Percentiles rank a stretch among this genome's conserved stretches.
Conservation (phyloP, 2,113 vertebrate genomes). For the Toxostoma redivivum region DNA sequence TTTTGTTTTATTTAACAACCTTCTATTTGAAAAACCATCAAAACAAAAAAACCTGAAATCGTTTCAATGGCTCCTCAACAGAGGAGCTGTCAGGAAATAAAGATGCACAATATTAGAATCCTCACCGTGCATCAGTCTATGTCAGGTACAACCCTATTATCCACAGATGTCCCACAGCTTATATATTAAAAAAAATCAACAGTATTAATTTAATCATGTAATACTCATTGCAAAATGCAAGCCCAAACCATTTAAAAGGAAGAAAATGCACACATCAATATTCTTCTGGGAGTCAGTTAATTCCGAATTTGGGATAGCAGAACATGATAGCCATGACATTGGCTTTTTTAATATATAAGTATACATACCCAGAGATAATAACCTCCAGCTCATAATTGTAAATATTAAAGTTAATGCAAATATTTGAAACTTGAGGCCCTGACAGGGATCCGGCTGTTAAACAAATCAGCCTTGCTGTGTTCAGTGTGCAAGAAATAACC, state of each 20-base stretch:
- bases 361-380: not conserved
- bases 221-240: not conserved
- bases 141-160: not conserved
- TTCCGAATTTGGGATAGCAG: not conserved
- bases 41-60: not conserved
- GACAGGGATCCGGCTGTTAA: not conserved
- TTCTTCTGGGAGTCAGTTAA: not conserved
- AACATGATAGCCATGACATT: not conserved
- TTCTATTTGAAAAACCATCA: not conserved
- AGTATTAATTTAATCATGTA: not conserved
- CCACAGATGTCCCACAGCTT: not conserved
- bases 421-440: not conserved
- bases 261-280: not conserved
- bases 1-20: not conserved
- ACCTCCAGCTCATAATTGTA: not conserved
- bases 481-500: not conserved
- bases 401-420: not conserved
- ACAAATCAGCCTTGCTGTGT: not conserved
- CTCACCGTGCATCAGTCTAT: not conserved
- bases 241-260: not conserved
- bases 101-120: not conserved
- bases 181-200: not conserved
- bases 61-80: not conserved
- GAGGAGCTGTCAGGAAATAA: not conserved
- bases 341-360: not conserved